A percentile compares a stretch with the other conserved stretches of the same genome.
Conservation (phyloP, 1,140 invertebrate genomes). For the Caenorhabditis inopinata region DNA sequence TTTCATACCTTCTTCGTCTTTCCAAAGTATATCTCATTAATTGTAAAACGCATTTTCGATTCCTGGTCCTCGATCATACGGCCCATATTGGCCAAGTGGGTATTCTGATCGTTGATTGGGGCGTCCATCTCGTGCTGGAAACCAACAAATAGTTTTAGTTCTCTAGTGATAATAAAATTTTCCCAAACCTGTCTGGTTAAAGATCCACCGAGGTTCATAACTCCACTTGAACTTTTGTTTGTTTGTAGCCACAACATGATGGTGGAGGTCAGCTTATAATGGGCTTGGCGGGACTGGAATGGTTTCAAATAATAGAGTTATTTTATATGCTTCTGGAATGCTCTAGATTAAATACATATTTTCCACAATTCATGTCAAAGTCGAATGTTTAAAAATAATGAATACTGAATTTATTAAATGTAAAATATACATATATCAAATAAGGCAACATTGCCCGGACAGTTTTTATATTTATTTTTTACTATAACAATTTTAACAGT, state of each 20-base stretch:
- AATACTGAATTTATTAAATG: too few species aligned
- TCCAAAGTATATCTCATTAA: slow-evolving; percentile 99
- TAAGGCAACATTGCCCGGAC: too few species aligned
- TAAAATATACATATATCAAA: too few species aligned
- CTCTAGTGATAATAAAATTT: too few species aligned
- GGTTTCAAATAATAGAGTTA: too few species aligned
- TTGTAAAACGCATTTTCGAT: slow-evolving; percentile 95
- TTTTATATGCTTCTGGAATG: too few species aligned
- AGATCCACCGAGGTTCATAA: slow-evolving; percentile 96
- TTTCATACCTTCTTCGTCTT: slow-evolving; percentile 73
- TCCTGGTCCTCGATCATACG: slow-evolving; percentile 85
- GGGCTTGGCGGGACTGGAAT: slow-evolving; percentile 91
- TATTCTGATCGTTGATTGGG: slow-evolving; percentile 79
- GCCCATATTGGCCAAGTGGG: slow-evolving; percentile 98
- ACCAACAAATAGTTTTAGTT: too few species aligned
- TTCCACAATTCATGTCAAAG: too few species aligned
- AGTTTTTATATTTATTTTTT: too few species aligned
- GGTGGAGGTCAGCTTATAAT: slow-evolving; percentile 98
- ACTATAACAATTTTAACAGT: too few species aligned
- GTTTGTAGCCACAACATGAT: slow-evolving; percentile 99
- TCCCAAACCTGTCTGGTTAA: slow-evolving; percentile 84
- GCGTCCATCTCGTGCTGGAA: slow-evolving; percentile 89
- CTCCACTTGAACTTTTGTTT: slow-evolving; percentile 90
- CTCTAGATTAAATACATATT: too few species aligned
- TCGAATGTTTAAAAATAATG: too few species aligned